phyloP scores from a whole-genome alignment of 1,140 invertebrate genomes.

The Pectinophora gossypiella region DNA sequence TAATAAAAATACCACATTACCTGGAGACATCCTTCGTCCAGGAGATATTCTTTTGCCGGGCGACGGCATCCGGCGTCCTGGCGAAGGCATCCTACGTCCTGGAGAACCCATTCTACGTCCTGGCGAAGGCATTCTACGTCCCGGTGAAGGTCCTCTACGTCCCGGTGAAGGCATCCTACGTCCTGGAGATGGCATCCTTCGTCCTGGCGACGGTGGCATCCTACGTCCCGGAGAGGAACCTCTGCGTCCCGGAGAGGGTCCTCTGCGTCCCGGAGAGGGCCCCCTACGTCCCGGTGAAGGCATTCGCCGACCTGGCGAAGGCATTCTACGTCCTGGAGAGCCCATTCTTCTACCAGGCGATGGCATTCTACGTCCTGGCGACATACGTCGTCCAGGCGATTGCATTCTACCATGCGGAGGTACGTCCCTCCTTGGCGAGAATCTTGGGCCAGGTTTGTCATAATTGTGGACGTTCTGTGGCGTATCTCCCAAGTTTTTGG shows the following conservation, averaged over 20 bases:
- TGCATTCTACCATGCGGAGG: too few species aligned
- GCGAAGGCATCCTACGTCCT: not conserved
- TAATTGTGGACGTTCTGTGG: not conserved
- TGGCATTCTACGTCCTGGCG: slow-evolving; percentile 12
- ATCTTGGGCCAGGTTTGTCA: not conserved
- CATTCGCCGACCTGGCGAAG: slow-evolving; percentile 7
- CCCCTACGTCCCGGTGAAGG: slow-evolving; percentile 2
- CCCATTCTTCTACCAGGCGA: slow-evolving; percentile 10
- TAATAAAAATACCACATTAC: too few species aligned
- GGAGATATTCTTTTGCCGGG: not conserved
- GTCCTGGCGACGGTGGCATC: not conserved
- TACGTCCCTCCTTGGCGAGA: not conserved
- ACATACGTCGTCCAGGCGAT: slow-evolving; percentile 2
- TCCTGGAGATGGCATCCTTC: not conserved
- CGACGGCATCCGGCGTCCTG: not conserved
- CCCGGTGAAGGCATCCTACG: not conserved
- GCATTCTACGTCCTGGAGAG: slow-evolving; percentile 7
- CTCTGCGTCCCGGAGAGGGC: not conserved
- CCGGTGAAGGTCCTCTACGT: not conserved
- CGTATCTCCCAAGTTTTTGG: not conserved
- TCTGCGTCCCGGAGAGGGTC: not conserved
- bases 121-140: not conserved
- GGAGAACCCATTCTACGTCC: not conserved
- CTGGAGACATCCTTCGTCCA: not conserved
- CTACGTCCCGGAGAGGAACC: not conserved